Conservation (phyloP, 2,888 invertebrate genomes). For the Galeopsomyia nigrocyanea region DNA sequence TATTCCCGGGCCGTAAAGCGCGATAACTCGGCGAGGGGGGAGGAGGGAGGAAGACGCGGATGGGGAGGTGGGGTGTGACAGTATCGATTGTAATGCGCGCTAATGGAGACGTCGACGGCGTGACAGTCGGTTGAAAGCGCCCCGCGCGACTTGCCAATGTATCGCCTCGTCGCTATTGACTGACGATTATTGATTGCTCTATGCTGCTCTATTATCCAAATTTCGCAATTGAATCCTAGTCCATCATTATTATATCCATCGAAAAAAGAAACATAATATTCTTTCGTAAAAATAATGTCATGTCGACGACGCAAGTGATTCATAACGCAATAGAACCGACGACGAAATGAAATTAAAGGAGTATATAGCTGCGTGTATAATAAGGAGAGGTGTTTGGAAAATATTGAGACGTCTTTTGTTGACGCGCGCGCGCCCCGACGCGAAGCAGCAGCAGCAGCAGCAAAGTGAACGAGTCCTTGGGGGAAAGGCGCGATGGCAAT, state of each 20-base stretch:
- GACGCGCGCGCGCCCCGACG: constrained; percentile 3
- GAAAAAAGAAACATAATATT: too few species aligned
- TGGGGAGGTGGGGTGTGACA: not conserved
- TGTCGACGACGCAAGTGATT: too few species aligned
- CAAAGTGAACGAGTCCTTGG: constrained; percentile 33
- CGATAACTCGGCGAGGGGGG: constrained; percentile 10
- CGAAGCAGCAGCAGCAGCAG: not conserved
- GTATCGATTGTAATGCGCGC: constrained; percentile 37
- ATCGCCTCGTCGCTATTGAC: too few species aligned
- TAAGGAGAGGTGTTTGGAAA: constrained; percentile 15
- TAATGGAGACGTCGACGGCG: constrained; percentile 26
- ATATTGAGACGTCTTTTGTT: constrained; percentile 30
- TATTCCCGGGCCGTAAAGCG: constrained; percentile 23
- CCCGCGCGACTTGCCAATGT: not conserved
- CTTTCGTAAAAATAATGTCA: too few species aligned
- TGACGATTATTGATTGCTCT: too few species aligned
- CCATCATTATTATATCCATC: too few species aligned
- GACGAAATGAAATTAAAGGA: not conserved
- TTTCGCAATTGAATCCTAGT: too few species aligned
- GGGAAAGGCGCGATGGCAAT: constrained; percentile 33
- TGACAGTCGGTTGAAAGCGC: constrained; percentile 11
- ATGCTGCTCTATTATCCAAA: too few species aligned
- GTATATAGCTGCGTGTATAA: too few species aligned
- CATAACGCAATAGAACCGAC: not conserved
- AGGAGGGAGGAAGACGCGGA: constrained; percentile 1